Evolutionary conservation across 53 echinoderm and acorn worm genomes (phyloP), one percentile per base, ranked within the genome.

Genomic region (Hippasteria phrygiana): DNA sequence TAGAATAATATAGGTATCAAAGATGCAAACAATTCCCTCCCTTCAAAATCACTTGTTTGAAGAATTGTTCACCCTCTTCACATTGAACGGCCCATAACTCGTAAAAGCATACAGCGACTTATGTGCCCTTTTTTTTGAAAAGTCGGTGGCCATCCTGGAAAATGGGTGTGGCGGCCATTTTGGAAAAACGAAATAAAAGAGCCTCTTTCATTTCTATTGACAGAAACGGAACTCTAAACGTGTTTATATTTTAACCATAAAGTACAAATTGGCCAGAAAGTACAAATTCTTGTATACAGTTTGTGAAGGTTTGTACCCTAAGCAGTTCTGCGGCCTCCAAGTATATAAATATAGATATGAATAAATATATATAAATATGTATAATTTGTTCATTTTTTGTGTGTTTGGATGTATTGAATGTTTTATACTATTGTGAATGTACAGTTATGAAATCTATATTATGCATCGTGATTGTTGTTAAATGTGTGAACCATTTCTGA

Each of bases 371-470:
- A 76, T 33, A 51, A 31, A 22, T 76, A 51, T 53, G 43, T 43
- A 51, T 22, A 59, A 76, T 33, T 76, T 11, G 76, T 47, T 76
- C 76, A 13, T 43, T 20, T 50, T 34, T 16, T 34, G 32, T 76
- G 4, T 59, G 59, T 59, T 59, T 59, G 2, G 8, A 76, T 53
- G 76, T 76, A 16, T 48, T 76, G 32, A 50, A 76, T 53, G 53
- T 76, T 76, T 76, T 54, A 76, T 76, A 76, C 76, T 48, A 51
- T 17, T 31, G 34, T n/a, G n/a, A n/a, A 76, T 76, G 76, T 76
- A 51, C 53, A 76, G 48, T 76, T 48, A 31, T 47, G 50, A 76
- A 76, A 26, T 31, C 50, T 76, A 43, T 73, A 48, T 76, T 48
- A 27, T 36, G 33, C 31, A 45, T 43, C 47, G 43, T 46, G 6